phyloP scores from a whole-genome alignment of 2,888 invertebrate genomes.

The Epinotia demarniana region DNA sequence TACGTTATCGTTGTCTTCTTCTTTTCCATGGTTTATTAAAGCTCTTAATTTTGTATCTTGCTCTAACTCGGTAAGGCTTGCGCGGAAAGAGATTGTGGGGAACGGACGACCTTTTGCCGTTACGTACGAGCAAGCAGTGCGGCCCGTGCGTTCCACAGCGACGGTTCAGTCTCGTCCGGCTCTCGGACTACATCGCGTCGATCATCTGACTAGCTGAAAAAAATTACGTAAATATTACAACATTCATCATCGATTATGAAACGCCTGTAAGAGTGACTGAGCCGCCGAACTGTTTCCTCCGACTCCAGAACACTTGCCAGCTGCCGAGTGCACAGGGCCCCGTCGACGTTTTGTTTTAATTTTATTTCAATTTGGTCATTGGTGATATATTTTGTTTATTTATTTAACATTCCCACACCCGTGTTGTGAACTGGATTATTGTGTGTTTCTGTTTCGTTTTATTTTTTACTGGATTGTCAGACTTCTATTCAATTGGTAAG shows the following conservation, averaged over 20 bases:
- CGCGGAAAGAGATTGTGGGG: constrained; percentile 85
- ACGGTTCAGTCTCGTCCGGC: constrained; percentile 62
- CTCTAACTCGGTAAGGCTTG: constrained; percentile 81
- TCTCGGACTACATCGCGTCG: constrained; percentile 64
- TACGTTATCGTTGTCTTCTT: constrained; percentile 66
- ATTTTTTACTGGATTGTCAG: constrained; percentile 79
- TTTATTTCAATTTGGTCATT: constrained; percentile 71
- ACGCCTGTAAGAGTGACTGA: constrained; percentile 64
- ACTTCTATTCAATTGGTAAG: constrained; percentile 70
- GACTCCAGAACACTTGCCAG: constrained; percentile 50
- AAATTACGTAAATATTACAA: constrained; percentile 84
- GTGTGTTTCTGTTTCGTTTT: constrained; percentile 77
- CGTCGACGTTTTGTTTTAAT: constrained; percentile 66
- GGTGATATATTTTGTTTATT: constrained; percentile 78
- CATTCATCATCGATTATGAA: constrained; percentile 79
- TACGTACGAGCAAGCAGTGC: constrained; percentile 82
- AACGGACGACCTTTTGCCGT: constrained; percentile 84
- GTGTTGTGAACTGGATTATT: constrained; percentile 69
- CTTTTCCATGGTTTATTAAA: constrained; percentile 51
- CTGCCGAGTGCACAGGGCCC: constrained; percentile 58
- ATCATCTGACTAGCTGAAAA: constrained; percentile 75
- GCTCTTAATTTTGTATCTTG: constrained; percentile 64
- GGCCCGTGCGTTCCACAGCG: constrained; percentile 80
- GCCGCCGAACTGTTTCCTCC: constrained; percentile 51
- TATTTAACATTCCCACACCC: constrained; percentile 66